Evolutionary conservation across 2,888 invertebrate species (phyloP).

Genomic region (Baccha elongata): DNA sequence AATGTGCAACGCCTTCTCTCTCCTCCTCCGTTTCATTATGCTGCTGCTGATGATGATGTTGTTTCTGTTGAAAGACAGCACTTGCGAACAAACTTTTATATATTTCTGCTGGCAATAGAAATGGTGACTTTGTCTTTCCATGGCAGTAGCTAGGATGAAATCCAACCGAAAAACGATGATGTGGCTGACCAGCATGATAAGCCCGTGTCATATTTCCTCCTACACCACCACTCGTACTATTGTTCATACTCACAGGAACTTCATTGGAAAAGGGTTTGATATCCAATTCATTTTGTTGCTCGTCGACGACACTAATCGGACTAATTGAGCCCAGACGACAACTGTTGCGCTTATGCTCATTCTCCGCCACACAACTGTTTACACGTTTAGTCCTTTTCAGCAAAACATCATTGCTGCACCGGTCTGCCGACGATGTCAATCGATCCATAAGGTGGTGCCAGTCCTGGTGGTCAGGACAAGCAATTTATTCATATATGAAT

Average conservation of each 20-base stretch:
- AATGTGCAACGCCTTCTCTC: slow-evolving; percentile 73
- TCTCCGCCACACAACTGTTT: slow-evolving; percentile 1
- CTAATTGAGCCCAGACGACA: slow-evolving; percentile 71
- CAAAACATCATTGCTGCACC: slow-evolving; percentile 39
- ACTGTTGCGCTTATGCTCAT: slow-evolving; percentile 65
- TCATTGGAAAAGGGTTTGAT: slow-evolving; percentile 72
- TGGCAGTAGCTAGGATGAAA: slow-evolving; percentile 74
- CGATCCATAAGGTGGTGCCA: slow-evolving; percentile 56
- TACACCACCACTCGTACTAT: slow-evolving; percentile 1
- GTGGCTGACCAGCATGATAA: slow-evolving; percentile 55
- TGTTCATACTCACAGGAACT: slow-evolving; percentile 67
- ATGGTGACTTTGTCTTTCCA: slow-evolving; percentile 80
- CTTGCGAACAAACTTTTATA: slow-evolving; percentile 91
- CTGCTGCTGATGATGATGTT: slow-evolving; percentile 74
- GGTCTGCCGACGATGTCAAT: slow-evolving; percentile 50
- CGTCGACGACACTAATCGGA: slow-evolving; percentile 67
- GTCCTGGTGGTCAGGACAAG: slow-evolving; percentile 36
- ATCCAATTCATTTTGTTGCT: slow-evolving; percentile 68
- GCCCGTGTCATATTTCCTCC: slow-evolving; percentile 41
- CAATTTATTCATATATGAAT: slow-evolving; percentile 59
- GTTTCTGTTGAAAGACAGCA: slow-evolving; percentile 85
- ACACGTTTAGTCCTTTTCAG: slow-evolving; percentile 50
- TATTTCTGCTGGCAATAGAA: slow-evolving; percentile 89
- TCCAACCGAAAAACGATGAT: slow-evolving; percentile 65
- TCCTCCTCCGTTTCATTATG: slow-evolving; percentile 53